Conservation (phyloP, 2,888 invertebrate species). For the Lithophane leautieri region DNA sequence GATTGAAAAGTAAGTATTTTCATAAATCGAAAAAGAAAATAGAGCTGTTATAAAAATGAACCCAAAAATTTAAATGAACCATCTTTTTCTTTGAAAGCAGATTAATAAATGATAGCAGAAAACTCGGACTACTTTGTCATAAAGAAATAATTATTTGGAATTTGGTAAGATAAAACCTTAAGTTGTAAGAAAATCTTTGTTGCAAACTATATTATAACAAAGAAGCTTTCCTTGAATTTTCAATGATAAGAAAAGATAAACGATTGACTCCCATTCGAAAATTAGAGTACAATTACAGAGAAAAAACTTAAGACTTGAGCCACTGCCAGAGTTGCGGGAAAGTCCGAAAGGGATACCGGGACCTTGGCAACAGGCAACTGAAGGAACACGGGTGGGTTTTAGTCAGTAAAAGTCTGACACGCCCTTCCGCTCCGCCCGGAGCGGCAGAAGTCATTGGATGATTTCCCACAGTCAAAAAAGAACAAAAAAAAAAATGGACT, state of each 20-base stretch:
- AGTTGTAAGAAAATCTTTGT: not conserved
- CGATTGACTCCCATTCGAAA: not conserved
- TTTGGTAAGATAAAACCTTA: not conserved
- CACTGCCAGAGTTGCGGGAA: no score
- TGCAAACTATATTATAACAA: not conserved
- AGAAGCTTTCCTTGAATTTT: not conserved
- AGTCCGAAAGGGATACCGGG: no score
- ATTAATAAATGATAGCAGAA: not conserved
- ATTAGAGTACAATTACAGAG: not conserved
- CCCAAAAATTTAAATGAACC: not conserved
- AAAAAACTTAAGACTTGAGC: no score
- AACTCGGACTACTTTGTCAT: not conserved
- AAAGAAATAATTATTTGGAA: not conserved
- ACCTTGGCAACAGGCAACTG: no score
- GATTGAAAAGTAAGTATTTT: not conserved
- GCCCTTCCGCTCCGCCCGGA: no score
- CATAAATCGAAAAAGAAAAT: no score
- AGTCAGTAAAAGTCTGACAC: no score
- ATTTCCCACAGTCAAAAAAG: no score
- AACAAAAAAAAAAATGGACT: not conserved
- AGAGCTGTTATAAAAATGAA: not conserved
- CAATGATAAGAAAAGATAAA: constrained; percentile 3
- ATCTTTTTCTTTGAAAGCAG: not conserved
- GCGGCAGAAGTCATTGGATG: no score
- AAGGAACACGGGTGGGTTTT: no score